Evolutionary conservation across 1,140 invertebrate species (phyloP), one percentile per base, ranked within the genome.

Genomic region (Druon quercuslanigerum): DNA sequence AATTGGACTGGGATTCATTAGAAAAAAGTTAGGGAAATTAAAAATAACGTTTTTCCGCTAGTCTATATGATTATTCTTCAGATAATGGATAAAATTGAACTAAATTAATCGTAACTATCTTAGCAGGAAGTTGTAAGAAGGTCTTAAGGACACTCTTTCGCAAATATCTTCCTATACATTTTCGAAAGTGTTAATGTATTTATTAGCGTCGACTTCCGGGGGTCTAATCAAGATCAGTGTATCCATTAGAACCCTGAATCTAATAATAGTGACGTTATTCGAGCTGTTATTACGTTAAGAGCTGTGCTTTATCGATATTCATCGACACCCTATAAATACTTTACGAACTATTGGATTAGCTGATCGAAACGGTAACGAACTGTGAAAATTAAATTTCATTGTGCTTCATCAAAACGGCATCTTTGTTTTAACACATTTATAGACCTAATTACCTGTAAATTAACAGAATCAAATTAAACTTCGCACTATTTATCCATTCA

Each of bases 261-360:
- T 66, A 66, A 66, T 66, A 66, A 40, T 16, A 46, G 25, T 40
- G 25, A 40, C 25, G 25, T 66, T 66, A 66, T 66, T 66, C 25
- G 33, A 40, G 60, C 12, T 14, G 40, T 66, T 40, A 66, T 66
- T 16, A 46, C 25, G 40, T 66, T 66, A 66, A 66, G 33, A 33
- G 25, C 40, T 33, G 60, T 20, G 13, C 52, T 40, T 8, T 14
- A 33, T 66, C 25, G 60, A 66, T 66, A 40, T 66, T 40, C 60
- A 66, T 66, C 60, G 60, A 66, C 60, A 66, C 60, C 60, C 60
- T 66, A 66, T 66, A 66, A 66, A 66, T 66, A 66, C 25, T 16
- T 66, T 66, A 66, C 25, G 17, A 57, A 57, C 17, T 57, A 60
- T 3, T 14, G 57, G 20, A 20, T 20, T 25, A 33, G 9, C 17